Percentiles rank a stretch among this genome's conserved stretches.
Evolutionary conservation across 2,888 invertebrate species (phyloP).

Genomic region (Spodoptera exigua): DNA sequence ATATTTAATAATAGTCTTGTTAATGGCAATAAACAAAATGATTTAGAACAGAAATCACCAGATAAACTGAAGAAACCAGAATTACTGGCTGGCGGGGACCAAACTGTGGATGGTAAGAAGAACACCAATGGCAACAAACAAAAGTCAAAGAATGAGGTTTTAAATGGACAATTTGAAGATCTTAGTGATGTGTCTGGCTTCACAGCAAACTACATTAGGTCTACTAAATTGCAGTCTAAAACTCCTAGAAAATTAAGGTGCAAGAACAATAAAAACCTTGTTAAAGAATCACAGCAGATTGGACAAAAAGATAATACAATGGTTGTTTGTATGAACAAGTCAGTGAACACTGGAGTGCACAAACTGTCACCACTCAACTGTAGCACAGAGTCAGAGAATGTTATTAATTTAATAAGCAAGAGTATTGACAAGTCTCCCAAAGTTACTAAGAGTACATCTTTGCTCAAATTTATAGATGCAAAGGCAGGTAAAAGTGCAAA

Average conservation of each 20-base stretch:
- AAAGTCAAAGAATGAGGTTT: conserved; percentile 56
- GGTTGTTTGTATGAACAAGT: conserved; percentile 77
- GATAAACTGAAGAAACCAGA: conserved; percentile 56
- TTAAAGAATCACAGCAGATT: conserved; percentile 69
- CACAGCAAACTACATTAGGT: conserved; percentile 85
- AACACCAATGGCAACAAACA: conserved; percentile 48
- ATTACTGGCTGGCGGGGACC: conserved; percentile 61
- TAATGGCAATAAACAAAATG: conserved; percentile 64
- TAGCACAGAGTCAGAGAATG: conserved; percentile 81
- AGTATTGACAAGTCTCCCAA: conserved; percentile 65
- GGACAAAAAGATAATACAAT: conserved; percentile 64
- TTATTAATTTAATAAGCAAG: conserved; percentile 77
- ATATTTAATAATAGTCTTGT: conserved; percentile 62
- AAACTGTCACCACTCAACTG: conserved; percentile 67
- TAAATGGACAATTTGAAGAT: conserved; percentile 81
- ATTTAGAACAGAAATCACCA: conserved; percentile 47
- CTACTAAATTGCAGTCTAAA: conserved; percentile 81
- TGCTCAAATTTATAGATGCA: conserved; percentile 76
- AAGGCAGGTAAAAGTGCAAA: conserved; percentile 59
- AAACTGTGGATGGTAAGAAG: conserved; percentile 58
- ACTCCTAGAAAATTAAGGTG: conserved; percentile 73
- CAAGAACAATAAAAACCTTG: conserved; percentile 71
- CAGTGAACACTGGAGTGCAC: conserved; percentile 69
- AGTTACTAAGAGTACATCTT: conserved; percentile 74
- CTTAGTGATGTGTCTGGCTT: conserved; percentile 86